phyloP scores from a whole-genome alignment of 1,140 invertebrate genomes.

The Tetramorium parvispinum region DNA sequence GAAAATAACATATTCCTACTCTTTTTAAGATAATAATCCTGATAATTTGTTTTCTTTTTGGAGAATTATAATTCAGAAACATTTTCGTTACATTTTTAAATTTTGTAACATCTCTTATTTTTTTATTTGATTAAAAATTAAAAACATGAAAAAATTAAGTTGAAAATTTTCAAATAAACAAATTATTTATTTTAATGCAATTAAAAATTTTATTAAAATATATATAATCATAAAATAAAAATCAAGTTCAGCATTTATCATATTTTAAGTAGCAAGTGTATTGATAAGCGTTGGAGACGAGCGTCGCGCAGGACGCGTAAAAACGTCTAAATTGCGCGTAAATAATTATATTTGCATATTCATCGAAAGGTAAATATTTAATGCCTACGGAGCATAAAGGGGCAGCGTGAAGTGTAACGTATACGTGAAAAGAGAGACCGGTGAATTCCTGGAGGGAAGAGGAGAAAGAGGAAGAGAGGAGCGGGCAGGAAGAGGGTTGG shows the following conservation, averaged over 20 bases:
- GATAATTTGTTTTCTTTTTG: background rate
- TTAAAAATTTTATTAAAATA: constrained; percentile 38
- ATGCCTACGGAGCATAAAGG: constrained; percentile 75
- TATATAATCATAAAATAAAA: constrained; percentile 36
- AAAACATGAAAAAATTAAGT: background rate
- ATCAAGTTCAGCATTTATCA: constrained; percentile 12
- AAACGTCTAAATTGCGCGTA: constrained; percentile 85
- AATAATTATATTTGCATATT: constrained; percentile 87
- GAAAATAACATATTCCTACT: background rate
- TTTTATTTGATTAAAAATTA: background rate
- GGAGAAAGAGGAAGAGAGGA: constrained; percentile 64
- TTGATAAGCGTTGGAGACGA: constrained; percentile 53
- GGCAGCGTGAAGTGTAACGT: constrained; percentile 82
- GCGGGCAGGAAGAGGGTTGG: constrained; percentile 64
- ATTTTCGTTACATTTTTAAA: background rate
- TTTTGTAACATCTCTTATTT: background rate
- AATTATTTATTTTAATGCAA: background rate
- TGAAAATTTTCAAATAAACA: background rate
- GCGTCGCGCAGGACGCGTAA: constrained; percentile 78
- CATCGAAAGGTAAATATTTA: constrained; percentile 86
- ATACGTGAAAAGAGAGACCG: constrained; percentile 73
- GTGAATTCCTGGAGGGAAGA: constrained; percentile 63
- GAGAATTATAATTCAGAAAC: background rate
- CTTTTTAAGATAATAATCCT: background rate
- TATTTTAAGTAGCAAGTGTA: constrained; percentile 6